Evolutionary conservation across 2,888 invertebrate genomes (phyloP), one percentile per base, ranked within the genome.

Genomic region (Alsophila aescularia): DNA sequence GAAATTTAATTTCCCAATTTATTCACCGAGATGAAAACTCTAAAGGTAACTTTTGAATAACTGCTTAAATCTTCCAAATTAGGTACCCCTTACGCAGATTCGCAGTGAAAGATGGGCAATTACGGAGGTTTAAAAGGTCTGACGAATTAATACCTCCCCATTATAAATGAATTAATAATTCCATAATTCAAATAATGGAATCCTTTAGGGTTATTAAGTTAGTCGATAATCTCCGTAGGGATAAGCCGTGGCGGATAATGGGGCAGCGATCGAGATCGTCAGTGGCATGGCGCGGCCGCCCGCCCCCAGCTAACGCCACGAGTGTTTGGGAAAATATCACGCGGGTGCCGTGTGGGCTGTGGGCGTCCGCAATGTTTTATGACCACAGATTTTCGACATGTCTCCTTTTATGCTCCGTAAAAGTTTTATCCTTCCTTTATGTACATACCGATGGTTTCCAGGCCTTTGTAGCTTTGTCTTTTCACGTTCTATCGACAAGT

Each of bases 321-420:
- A 53, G 39, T 49, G 43, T 45, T 42, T 31, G 31, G 39, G 50
- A 37, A 50, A 57, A 58, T 45, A 55, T 66, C 52, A 64, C 65
- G 53, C 55, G 58, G 62, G 70, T 71, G 69, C 70, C 68, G 58
- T 55, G 64, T 69, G 69, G 70, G 69, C 57, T 55, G 64, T 69
- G 69, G 70, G 69, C 57, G 67, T 62, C 51, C 57, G 60, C 66
- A 67, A 62, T 69, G 73, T 82, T 85, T 85, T 85, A 85, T 73
- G 72, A 69, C 75, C 73, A 64, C 81, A 83, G 82, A 85, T 83
- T 85, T 85, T 80, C 78, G 72, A 76, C 78, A 75, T 85, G 79
- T 80, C 79, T 73, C 70, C 75, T 83, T 84, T 84, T 84, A 84
- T 82, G 79, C 74, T 79, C 64, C 77, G 78, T 85, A 83, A 83